These are phyloP conservation scores for Osedax fenrisi DNA, from an alignment of 2,888 invertebrate genomes.

Conservation along the genomic window DNA sequence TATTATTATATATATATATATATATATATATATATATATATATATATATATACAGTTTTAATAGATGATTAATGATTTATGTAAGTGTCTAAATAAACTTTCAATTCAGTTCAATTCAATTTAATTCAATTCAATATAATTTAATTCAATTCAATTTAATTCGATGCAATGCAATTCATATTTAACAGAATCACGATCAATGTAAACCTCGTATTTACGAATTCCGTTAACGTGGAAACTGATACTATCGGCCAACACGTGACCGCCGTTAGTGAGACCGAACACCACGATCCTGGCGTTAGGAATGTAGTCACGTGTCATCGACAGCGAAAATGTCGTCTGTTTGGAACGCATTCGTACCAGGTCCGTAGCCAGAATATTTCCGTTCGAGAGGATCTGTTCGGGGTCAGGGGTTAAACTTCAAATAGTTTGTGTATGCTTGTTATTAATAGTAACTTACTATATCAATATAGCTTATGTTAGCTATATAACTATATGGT, in stretches of 20 bases:
- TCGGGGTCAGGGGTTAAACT: not conserved
- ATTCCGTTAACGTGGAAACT: constrained; percentile 90
- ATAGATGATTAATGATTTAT: no score
- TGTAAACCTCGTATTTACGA: constrained; percentile 51
- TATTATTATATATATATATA: no score
- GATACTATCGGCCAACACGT: constrained; percentile 76
- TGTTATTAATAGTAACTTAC: not conserved
- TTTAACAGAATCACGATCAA: no score
- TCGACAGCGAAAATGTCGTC: constrained; percentile 53
- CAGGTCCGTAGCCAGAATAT: constrained; percentile 69
- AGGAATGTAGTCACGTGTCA: constrained; percentile 63
- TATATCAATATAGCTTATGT: not conserved
- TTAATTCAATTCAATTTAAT: not conserved
- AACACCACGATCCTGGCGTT: constrained; percentile 78
- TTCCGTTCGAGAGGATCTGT: constrained; percentile 74
- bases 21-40: no score
- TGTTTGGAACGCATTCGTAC: constrained; percentile 61
- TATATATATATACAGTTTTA: no score
- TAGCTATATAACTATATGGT: not conserved
- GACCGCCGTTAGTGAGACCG: constrained; percentile 58
- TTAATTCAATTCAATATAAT: not conserved
- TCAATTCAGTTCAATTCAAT: no score
- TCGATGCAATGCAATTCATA: not conserved
- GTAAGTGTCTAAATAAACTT: no score
- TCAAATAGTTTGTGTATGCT: not conserved